These are phyloP conservation scores for Paragorgia papillata DNA, from an alignment of 92 coral and sea anemone genomes.

Conservation along the genomic window DNA sequence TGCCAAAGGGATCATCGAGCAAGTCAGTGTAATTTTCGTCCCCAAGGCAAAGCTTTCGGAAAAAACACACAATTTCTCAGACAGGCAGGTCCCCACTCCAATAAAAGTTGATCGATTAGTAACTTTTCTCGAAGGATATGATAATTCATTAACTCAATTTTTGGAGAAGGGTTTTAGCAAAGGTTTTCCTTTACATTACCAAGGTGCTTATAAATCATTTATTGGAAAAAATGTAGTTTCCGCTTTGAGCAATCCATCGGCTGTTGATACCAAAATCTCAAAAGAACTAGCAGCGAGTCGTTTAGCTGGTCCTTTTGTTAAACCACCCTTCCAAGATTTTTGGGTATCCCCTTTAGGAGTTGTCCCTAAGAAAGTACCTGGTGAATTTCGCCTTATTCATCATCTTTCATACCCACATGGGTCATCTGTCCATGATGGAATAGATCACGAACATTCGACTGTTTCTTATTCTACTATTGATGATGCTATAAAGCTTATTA, in stretches of 20 bases:
- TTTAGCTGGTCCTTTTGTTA: constrained; percentile 55
- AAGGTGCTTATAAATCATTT: neutral
- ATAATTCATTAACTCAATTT: neutral
- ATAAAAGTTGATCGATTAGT: constrained; percentile 39
- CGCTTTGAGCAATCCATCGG: constrained; percentile 8
- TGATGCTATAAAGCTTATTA: constrained; percentile 43
- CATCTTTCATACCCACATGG: constrained; percentile 64
- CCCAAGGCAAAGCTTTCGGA: constrained; percentile 19
- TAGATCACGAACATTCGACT: constrained; percentile 17
- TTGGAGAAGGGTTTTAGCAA: neutral
- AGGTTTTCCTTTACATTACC: constrained; percentile 14
- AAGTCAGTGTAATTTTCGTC: constrained; percentile 53
- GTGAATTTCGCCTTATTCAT: constrained; percentile 65
- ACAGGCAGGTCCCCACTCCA: constrained; percentile 44
- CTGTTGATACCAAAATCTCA: constrained; percentile 47
- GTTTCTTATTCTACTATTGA: constrained; percentile 53
- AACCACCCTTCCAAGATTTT: constrained; percentile 61
- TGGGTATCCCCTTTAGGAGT: constrained; percentile 57
- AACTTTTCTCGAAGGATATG: constrained; percentile 36
- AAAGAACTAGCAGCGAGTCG: constrained; percentile 54
- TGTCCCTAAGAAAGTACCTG: constrained; percentile 59
- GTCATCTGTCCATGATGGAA: constrained; percentile 62
- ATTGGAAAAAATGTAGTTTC: constrained; percentile 6
- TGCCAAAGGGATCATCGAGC: constrained; percentile 48
- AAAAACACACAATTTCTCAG: constrained; percentile 20